Percentiles rank a stretch among this genome's conserved stretches.
phyloP scores from a whole-genome alignment of 2,888 invertebrate species.

The Chromoteleia sp. region DNA sequence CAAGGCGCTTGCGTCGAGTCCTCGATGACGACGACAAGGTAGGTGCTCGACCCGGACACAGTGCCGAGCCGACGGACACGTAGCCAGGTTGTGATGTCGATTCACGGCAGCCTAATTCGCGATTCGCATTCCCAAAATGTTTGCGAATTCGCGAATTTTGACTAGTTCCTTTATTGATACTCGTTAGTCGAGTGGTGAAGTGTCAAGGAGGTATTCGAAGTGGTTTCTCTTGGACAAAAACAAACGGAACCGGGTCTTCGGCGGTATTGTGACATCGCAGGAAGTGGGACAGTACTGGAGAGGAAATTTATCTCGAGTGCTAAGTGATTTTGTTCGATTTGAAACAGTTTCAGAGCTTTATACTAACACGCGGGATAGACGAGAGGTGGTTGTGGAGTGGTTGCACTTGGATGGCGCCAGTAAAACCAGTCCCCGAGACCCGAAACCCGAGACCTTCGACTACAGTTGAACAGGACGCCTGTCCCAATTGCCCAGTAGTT shows the following conservation, averaged over 20 bases:
- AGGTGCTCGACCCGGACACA: constrained; percentile 83
- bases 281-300: constrained; percentile 40
- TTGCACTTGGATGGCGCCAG: constrained; percentile 1
- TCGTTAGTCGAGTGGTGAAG: neutral
- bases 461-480: neutral
- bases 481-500: constrained; percentile 10
- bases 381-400: constrained; percentile 7
- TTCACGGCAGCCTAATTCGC: constrained; percentile 8
- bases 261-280: neutral
- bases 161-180: neutral
- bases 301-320: neutral
- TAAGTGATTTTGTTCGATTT: neutral
- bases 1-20: constrained; percentile 83
- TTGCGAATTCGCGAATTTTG: neutral
- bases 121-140: constrained; percentile 24
- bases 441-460: neutral
- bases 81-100: constrained; percentile 66
- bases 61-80: constrained; percentile 74
- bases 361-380: neutral
- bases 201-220: constrained; percentile 4
- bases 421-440: neutral
- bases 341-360: constrained; percentile 3
- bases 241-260: constrained; percentile 13
- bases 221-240: constrained; percentile 10
- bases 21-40: constrained; percentile 81